Evolutionary conservation across 2,797 vertebrate species (phyloP), one percentile per base, ranked within the genome.

Genomic region (Gouania willdenowi): DNA sequence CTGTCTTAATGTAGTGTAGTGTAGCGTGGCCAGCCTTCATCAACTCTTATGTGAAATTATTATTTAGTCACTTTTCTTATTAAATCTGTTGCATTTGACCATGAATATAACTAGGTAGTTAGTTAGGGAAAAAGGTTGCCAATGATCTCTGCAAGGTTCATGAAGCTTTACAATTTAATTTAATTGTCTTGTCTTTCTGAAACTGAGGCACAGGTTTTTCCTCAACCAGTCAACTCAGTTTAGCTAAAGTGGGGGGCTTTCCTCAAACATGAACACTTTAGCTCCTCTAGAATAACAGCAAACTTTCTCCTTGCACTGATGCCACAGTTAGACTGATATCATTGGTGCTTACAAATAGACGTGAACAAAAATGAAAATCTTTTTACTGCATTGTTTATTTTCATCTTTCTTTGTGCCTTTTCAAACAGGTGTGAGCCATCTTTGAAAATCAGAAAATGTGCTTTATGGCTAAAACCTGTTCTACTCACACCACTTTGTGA

Each of bases 271-370:
- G 26, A 57, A 54, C 39, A 54, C 42, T 48, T 66, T 51, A 44
- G 46, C 50, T 59, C 22, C 67, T 68, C 42, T 66, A n/a, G 63
- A 75, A 62, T 49, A 63, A 70, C 40, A 53, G 56, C 53, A 45
- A 41, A 39, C 36, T 48, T 33, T 29, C 53, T 52, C 18, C 57
- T 54, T 68, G 61, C 53, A 49, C 41, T 42, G 43, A 49, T 43
- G 26, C 18, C 4, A 6, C 1, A 10, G 11, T 14, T 31, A 59
- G 20, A 10, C 21, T 11, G 26, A 39, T 15, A 44, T 2, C 13
- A 46, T 10, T 35, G 40, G 26, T 44, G 12, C 18, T 32, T n/a
- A 18, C 17, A 15, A 26, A 4, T 16, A 27, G 47, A 27, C 4
- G n/a, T 37, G 27, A 31, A 35, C 10, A 14, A 36, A 47, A 41